Evolutionary conservation across 2,113 vertebrate genomes (phyloP), one percentile per base, ranked within the genome.

Genomic region (Oreochromis tanganicae): DNA sequence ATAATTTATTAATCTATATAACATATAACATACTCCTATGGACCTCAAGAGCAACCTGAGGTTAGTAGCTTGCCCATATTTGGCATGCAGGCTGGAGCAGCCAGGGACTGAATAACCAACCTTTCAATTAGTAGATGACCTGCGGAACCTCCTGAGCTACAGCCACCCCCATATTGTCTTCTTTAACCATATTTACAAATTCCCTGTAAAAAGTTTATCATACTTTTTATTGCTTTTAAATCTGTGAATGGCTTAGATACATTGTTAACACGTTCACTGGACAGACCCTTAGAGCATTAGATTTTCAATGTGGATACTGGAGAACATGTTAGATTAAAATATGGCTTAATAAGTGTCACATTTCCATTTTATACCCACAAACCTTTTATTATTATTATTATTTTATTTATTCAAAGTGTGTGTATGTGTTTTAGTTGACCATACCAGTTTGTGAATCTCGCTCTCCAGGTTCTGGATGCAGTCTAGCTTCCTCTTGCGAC

Each of bases 401-500:
- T 46, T 75, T 29, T 46, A 71, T 46, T 73, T 46, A 32, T 0
- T 75, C 1, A 5, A 46, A 59, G 66, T 36, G 55, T 5, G 48
- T 36, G 63, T 41, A 8, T 68, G 66, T 75, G 71, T 75, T 19
- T 48, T 75, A 48, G 16, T 4, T 61, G 57, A 55, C 4, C 81
- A 2, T 93, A 97, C 98, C 97, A 99, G 89, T 96, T 98, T 99
- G 91, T 97, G 97, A 91, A 99, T 99, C 96, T 99, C 98, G 92
- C 97, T 96, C 96, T 99, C 98, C 86, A 99, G 96, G 87, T 98
- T 98, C 96, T 98, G 98, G 94, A 99, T 99, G 85, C 98, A 99
- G 96, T 99, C 98, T 93, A 99, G 97, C 93, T 99, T 99, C 93
- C 98, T 97, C 93, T 99, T 99, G 80, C 98, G 97, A 87, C 98